A percentile compares a stretch with the other conserved stretches of the same genome.
phyloP scores from a whole-genome alignment of 2,888 invertebrate species.

The Melolontha melolontha region DNA sequence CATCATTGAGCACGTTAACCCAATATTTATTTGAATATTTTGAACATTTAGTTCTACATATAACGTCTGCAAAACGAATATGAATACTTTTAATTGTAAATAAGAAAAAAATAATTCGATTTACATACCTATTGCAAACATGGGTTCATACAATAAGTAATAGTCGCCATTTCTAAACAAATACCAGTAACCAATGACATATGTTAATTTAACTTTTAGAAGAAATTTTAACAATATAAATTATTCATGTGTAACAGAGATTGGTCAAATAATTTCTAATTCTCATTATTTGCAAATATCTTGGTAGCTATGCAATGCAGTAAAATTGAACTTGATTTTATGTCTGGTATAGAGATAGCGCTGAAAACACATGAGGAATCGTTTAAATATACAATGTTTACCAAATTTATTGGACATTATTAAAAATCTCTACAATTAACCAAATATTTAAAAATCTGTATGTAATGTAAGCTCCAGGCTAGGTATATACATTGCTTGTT shows the following conservation, averaged over 20 bases:
- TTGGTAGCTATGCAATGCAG: constrained; percentile 12
- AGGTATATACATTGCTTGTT: no score
- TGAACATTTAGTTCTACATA: not conserved
- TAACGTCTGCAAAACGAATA: constrained; percentile 6
- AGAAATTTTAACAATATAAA: not conserved
- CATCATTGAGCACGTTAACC: not conserved
- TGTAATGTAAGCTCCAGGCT: no score
- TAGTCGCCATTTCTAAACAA: constrained; percentile 20
- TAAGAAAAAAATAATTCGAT: constrained; percentile 8
- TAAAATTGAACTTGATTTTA: constrained; percentile 1
- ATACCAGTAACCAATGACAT: constrained; percentile 2
- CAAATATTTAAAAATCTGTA: no score
- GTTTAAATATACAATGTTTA: no score
- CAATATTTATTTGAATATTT: constrained; percentile 10
- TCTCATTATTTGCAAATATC: constrained; percentile 11
- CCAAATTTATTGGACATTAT: no score
- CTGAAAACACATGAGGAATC: not conserved
- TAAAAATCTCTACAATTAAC: no score
- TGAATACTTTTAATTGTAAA: constrained; percentile 22
- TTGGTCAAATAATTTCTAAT: constrained; percentile 22
- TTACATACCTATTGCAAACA: constrained; percentile 18
- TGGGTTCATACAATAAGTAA: not conserved
- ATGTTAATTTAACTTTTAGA: constrained; percentile 12
- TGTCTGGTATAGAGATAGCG: constrained; percentile 18
- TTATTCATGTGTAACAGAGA: constrained; percentile 29